Conservation (phyloP, 1,140 invertebrate species). For the Aphaenogaster ashmeadi region DNA sequence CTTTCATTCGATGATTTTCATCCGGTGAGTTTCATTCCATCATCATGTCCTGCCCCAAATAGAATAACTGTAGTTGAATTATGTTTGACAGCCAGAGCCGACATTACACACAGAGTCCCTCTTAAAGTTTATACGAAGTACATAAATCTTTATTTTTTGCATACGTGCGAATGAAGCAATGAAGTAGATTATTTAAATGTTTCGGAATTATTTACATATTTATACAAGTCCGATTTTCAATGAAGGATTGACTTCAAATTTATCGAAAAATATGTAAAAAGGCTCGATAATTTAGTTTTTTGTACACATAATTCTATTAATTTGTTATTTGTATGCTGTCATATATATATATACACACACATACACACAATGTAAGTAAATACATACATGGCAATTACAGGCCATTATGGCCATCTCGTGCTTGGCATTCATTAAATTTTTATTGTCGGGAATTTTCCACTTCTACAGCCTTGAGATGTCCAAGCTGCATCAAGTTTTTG, state of each 20-base stretch:
- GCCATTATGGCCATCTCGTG: not conserved
- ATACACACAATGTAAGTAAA: not conserved
- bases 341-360: too few relatives aligned
- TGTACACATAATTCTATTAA: not conserved
- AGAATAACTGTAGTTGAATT: slow-evolving; percentile 20
- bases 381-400: not conserved
- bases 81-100: not conserved
- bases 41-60: not conserved
- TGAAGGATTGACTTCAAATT: not conserved
- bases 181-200: not conserved
- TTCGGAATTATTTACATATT: not conserved
- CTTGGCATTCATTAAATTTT: not conserved
- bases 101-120: not conserved
- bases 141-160: not conserved
- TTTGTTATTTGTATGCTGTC: not conserved
- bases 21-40: not conserved
- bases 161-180: too few relatives aligned
- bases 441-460: not conserved
- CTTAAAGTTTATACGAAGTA: not conserved
- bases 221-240: not conserved
- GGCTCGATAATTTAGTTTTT: not conserved
- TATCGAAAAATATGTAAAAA: not conserved
- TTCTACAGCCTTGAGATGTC: not conserved
- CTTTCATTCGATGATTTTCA: not conserved
- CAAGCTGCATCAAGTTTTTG: not conserved